A percentile compares a stretch with the other conserved stretches of the same genome.
These are phyloP conservation scores for Nannoperca obscura DNA, from an alignment of 2,797 vertebrate genomes.

Conservation along the genomic window DNA sequence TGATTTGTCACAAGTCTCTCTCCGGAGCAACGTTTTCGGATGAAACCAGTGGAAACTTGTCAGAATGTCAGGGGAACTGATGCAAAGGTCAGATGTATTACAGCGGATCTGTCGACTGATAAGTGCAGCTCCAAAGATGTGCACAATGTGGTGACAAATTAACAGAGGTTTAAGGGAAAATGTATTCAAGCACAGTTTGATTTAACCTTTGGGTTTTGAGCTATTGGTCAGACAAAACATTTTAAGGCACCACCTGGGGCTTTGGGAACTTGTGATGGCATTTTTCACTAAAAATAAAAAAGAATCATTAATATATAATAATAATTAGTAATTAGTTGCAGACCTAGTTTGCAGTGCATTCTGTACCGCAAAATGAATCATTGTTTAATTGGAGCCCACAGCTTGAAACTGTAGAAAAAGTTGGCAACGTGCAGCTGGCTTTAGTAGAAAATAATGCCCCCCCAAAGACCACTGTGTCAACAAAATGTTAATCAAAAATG, in stretches of 20 bases:
- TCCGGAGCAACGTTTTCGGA: conserved; percentile 23
- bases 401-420: conserved; percentile 46
- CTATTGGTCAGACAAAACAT: no score
- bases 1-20: conserved; percentile 9
- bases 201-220: no score
- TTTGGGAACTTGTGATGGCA: conserved; percentile 13
- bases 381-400: conserved; percentile 37
- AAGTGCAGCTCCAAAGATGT: conserved; percentile 9
- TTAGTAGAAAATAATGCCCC: conserved; percentile 15
- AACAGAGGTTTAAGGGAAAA: conserved; percentile 8
- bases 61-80: not conserved
- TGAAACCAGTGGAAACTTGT: conserved; percentile 35
- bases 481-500: conserved; percentile 45
- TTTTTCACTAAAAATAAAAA: conserved; percentile 1
- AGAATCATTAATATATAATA: conserved; percentile 4
- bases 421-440: conserved; percentile 33
- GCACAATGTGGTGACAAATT: not conserved
- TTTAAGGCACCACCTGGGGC: conserved; percentile 13
- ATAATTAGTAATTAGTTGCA: conserved; percentile 30
- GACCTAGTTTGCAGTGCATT: conserved; percentile 7
- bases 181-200: not conserved
- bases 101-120: conserved; percentile 12
- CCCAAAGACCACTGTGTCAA: conserved; percentile 22
- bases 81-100: conserved; percentile 34
- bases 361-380: conserved; percentile 18